Percentiles rank a stretch among this genome's conserved stretches.
phyloP scores from a whole-genome alignment of 2,797 vertebrate species.

The Discoglossus pictus region DNA sequence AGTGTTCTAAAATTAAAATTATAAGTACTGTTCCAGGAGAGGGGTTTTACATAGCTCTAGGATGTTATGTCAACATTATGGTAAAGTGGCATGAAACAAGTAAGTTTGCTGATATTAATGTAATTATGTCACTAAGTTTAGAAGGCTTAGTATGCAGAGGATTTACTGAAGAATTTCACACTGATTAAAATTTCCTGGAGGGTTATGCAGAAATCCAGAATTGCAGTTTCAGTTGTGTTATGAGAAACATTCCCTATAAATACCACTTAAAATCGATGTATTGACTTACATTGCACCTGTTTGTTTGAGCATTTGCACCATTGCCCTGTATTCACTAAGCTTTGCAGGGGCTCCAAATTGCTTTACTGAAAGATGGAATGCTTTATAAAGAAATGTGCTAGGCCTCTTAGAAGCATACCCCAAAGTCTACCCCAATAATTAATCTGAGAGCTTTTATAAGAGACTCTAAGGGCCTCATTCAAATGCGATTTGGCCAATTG shows the following conservation, averaged over 20 bases:
- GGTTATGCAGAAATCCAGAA: too few relatives aligned
- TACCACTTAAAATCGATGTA: neutral
- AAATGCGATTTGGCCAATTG: too few relatives aligned
- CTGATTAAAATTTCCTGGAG: too few relatives aligned
- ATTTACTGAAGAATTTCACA: neutral
- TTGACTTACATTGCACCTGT: slow-evolving; percentile 9
- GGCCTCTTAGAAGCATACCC: too few relatives aligned
- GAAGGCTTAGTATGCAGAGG: neutral
- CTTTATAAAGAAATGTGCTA: too few relatives aligned
- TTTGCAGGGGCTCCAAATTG: too few relatives aligned
- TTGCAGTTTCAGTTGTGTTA: too few relatives aligned
- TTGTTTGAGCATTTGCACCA: neutral
- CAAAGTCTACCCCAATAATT: too few relatives aligned
- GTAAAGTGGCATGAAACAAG: slow-evolving; percentile 1
- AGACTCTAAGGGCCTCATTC: too few relatives aligned
- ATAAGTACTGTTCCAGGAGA: neutral
- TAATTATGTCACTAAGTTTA: neutral
- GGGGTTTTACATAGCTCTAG: neutral
- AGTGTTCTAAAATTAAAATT: neutral
- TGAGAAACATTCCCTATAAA: neutral
- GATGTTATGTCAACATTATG: slow-evolving; percentile 6
- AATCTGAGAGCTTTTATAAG: too few relatives aligned
- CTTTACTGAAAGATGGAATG: too few relatives aligned
- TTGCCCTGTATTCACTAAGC: too few relatives aligned
- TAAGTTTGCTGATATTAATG: neutral